Conservation (phyloP, 2,113 vertebrate species). For the Phrynosoma platyrhinos region DNA sequence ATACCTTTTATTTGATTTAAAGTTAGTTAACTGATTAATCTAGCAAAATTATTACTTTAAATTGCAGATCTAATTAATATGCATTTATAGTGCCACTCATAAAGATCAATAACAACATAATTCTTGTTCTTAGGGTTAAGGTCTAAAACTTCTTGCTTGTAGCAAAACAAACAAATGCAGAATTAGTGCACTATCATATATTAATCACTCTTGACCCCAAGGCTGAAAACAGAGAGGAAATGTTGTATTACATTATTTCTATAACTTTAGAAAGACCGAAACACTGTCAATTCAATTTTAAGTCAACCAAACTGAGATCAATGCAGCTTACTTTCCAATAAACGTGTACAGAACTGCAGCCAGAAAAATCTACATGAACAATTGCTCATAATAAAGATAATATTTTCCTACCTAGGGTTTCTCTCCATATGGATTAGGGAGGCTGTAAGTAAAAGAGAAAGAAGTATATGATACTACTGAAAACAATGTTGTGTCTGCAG, state of each 20-base stretch:
- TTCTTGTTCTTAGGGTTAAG: neutral
- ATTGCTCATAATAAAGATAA: slow-evolving; percentile 26
- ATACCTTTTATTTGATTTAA: neutral
- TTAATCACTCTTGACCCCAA: neutral
- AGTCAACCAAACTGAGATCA: neutral
- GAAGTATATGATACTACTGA: slow-evolving; percentile 20
- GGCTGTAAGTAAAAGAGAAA: slow-evolving; percentile 39
- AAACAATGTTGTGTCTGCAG: slow-evolving; percentile 21
- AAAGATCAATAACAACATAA: neutral
- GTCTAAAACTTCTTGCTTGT: neutral
- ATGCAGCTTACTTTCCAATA: neutral
- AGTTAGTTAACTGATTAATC: neutral
- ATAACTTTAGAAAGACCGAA: neutral
- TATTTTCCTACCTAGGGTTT: slow-evolving; percentile 60
- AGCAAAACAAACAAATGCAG: neutral
- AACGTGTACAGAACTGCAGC: neutral
- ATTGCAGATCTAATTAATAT: neutral
- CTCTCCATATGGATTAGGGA: slow-evolving; percentile 55
- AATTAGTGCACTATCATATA: neutral
- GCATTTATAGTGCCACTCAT: neutral
- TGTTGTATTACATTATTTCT: neutral
- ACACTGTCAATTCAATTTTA: neutral
- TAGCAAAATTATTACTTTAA: neutral
- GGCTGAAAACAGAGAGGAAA: neutral
- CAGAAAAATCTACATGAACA: slow-evolving; percentile 30